Evolutionary conservation across 2,797 vertebrate genomes (phyloP).

Genomic region (Hafferia zeledoni): DNA sequence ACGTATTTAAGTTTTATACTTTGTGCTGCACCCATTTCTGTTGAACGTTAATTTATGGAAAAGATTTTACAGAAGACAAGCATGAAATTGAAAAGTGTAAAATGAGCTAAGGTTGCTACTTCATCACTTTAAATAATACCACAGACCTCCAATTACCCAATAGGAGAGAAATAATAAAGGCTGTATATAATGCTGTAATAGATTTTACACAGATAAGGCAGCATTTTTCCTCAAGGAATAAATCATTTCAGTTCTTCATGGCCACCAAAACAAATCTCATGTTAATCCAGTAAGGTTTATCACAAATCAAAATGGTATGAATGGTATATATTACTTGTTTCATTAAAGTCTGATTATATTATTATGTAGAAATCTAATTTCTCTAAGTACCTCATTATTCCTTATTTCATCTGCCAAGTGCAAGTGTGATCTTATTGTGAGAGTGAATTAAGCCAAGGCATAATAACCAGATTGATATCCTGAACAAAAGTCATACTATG

Average conservation of each 20-base stretch:
- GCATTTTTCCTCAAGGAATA: conserved; percentile 64
- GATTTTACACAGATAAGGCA: conserved; percentile 62
- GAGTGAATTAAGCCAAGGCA: conserved; percentile 60
- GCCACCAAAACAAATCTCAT: conserved; percentile 53
- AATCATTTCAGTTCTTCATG: conserved; percentile 58
- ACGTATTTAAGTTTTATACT: conserved; percentile 57
- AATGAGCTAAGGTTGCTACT: conserved; percentile 69
- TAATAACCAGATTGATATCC: conserved; percentile 61
- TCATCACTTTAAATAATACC: conserved; percentile 70
- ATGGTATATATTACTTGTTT: conserved; percentile 65
- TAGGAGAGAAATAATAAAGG: conserved; percentile 71
- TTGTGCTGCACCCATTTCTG: conserved; percentile 50
- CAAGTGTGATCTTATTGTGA: conserved; percentile 63
- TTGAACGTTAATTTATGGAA: conserved; percentile 74
- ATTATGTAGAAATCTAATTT: conserved; percentile 74
- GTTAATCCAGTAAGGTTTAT: conserved; percentile 50
- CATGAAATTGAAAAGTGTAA: conserved; percentile 80
- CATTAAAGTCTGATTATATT: conserved; percentile 76
- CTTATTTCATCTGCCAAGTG: conserved; percentile 74
- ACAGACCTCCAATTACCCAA: conserved; percentile 68
- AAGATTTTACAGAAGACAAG: conserved; percentile 77
- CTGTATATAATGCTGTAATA: conserved; percentile 60
- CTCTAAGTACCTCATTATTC: conserved; percentile 75
- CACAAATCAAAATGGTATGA: conserved; percentile 59
- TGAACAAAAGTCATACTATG: conserved; percentile 25